phyloP scores from a whole-genome alignment of 2,888 invertebrate species.

The Enchytraeus crypticus region DNA sequence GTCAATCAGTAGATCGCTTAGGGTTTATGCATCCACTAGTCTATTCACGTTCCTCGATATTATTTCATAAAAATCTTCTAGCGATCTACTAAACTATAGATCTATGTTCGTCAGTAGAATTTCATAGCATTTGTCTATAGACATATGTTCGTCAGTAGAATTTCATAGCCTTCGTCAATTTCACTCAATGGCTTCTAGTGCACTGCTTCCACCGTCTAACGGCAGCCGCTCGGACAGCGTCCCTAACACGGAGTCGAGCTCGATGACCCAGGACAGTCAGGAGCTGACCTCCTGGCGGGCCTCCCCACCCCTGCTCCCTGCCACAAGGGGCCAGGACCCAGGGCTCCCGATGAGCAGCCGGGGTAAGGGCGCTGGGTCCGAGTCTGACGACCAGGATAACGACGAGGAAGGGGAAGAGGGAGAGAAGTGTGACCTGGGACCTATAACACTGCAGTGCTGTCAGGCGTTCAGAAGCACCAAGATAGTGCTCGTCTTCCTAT shows the following conservation, averaged over 20 bases:
- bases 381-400: not conserved
- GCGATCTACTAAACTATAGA: no score
- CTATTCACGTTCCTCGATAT: no score
- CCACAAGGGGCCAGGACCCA: not conserved
- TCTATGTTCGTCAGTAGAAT: no score
- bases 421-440: slow-evolving; percentile 60
- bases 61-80: no score
- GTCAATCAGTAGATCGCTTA: no score
- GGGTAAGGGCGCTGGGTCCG: not conserved
- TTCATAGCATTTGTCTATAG: no score
- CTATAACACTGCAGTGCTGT: slow-evolving; percentile 58
- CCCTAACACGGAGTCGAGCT: not conserved
- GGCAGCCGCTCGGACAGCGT: not conserved
- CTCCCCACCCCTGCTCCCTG: not conserved
- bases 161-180: no score
- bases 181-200: no score
- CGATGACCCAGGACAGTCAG: not conserved
- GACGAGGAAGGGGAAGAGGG: slow-evolving; percentile 35
- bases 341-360: not conserved
- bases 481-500: slow-evolving; percentile 72
- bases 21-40: no score
- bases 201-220: no score
- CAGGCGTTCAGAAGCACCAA: slow-evolving; percentile 65
- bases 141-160: no score
- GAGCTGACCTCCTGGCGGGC: not conserved